Conservation (phyloP, 2,888 invertebrate species). For the Myopa tessellatipennis region DNA sequence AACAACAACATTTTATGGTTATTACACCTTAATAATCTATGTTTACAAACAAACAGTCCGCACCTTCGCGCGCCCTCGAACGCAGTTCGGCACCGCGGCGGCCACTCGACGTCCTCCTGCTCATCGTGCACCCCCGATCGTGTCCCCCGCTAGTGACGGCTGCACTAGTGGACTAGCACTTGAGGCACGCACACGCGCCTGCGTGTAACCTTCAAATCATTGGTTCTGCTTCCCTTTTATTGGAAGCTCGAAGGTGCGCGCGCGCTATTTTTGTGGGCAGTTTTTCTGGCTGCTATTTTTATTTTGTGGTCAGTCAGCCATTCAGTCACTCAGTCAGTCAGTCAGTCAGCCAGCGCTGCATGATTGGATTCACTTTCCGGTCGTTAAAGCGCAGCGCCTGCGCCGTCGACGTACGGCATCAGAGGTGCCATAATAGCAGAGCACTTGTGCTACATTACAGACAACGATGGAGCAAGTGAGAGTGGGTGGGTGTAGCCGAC, state of each 20-base stretch:
- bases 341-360: conserved; percentile 20
- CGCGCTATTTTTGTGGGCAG: conserved; percentile 31
- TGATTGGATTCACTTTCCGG: conserved; percentile 33
- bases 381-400: background rate
- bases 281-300: background rate
- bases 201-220: conserved; percentile 35
- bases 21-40: conserved; percentile 64
- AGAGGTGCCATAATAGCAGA: conserved; percentile 45
- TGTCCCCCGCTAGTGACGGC: background rate
- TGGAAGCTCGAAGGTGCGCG: conserved; percentile 44
- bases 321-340: conserved; percentile 17
- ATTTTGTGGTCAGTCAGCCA: conserved; percentile 28
- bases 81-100: background rate
- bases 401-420: background rate
- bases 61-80: conserved; percentile 39
- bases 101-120: background rate
- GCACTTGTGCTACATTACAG: conserved; percentile 43
- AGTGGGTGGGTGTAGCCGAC: conserved; percentile 24
- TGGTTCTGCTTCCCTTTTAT: conserved; percentile 42
- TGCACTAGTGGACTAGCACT: background rate
- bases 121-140: too few species aligned
- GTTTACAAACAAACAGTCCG: conserved; percentile 65
- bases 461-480: conserved; percentile 26
- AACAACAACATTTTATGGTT: conserved; percentile 63
- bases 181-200: conserved; percentile 26